These are phyloP conservation scores for Drosophila seclusa DNA, from an alignment of 2,888 invertebrate species.

Conservation along the genomic window DNA sequence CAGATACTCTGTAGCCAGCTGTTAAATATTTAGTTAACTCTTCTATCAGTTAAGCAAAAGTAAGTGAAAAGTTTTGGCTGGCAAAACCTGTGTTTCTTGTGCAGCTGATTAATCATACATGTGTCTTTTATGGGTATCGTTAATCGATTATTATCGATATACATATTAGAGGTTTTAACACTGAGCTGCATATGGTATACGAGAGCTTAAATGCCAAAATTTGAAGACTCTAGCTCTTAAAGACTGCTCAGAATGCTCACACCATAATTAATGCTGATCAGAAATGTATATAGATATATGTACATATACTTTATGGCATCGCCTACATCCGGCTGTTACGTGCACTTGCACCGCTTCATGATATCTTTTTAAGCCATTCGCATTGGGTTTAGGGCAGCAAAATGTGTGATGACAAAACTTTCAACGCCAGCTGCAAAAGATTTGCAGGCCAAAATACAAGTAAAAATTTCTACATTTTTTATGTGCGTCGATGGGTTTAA, in stretches of 20 bases:
- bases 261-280: neutral
- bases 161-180: neutral
- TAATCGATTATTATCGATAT: constrained; percentile 1
- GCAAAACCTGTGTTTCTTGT: neutral
- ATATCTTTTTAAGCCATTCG: neutral
- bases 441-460: constrained; percentile 57
- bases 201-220: accelerated
- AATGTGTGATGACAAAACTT: constrained; percentile 80
- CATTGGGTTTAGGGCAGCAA: constrained; percentile 18
- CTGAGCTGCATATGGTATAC: neutral
- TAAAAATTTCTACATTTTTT: constrained; percentile 68
- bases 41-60: too few species aligned
- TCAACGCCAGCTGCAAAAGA: constrained; percentile 77
- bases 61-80: too few species aligned
- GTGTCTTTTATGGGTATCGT: neutral
- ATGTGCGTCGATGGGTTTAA: constrained; percentile 53
- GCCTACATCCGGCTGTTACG: neutral
- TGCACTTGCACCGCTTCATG: neutral
- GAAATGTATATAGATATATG: neutral
- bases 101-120: neutral
- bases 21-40: neutral
- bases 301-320: neutral
- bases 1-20: neutral
- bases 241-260: neutral
- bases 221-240: neutral